phyloP scores from a whole-genome alignment of 2,888 invertebrate species.

The Apodemia duryi region DNA sequence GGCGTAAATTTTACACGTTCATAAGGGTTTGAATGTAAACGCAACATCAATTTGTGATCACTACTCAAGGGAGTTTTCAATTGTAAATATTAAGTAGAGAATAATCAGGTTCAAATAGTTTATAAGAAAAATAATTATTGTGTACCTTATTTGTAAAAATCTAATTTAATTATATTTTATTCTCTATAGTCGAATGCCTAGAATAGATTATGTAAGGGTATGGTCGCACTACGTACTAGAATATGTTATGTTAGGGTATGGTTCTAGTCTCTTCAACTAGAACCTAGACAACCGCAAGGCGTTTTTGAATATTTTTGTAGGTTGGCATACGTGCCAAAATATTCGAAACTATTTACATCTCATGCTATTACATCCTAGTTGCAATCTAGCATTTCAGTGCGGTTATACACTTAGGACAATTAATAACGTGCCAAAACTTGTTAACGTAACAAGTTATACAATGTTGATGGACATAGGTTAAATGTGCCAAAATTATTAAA shows the following conservation, averaged over 20 bases:
- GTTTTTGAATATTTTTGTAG: not conserved
- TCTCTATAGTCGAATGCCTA: not conserved
- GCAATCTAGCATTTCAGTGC: slow-evolving; percentile 3
- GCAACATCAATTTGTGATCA: slow-evolving; percentile 7
- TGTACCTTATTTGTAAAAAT: slow-evolving; percentile 8
- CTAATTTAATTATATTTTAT: not conserved
- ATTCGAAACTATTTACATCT: not conserved
- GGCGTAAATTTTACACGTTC: not conserved
- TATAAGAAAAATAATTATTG: slow-evolving; percentile 1
- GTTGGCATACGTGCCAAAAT: not conserved
- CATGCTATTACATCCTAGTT: not conserved
- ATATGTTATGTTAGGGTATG: not conserved
- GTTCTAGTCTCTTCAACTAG: not conserved
- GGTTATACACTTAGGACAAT: not conserved
- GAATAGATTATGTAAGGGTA: not conserved
- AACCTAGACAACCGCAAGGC: not conserved
- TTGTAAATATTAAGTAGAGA: slow-evolving; percentile 1
- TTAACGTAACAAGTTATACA: not conserved
- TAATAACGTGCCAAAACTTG: slow-evolving; percentile 11
- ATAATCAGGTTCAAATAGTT: slow-evolving; percentile 9
- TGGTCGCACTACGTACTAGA: not conserved
- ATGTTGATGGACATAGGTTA: not conserved
- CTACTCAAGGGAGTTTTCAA: slow-evolving; percentile 2
- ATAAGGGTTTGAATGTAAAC: not conserved
- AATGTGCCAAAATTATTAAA: not conserved